Percentiles rank a stretch among this genome's conserved stretches.
phyloP scores from a whole-genome alignment of 2,113 vertebrate species.

The Bos javanicus region DNA sequence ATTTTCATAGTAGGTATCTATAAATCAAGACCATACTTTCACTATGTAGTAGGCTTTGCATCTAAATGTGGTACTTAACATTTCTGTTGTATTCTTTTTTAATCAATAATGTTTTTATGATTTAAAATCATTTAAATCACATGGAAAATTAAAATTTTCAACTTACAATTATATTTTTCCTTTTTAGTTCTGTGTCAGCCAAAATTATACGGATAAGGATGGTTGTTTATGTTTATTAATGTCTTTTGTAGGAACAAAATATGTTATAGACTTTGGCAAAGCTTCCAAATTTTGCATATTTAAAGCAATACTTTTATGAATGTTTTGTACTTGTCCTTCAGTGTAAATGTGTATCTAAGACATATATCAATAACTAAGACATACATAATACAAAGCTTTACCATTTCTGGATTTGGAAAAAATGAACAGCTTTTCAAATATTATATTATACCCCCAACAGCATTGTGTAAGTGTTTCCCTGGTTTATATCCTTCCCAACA shows the following conservation, averaged over 20 bases:
- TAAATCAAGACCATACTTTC: neutral
- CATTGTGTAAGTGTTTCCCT: neutral
- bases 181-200: neutral
- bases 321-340: neutral
- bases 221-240: neutral
- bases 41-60: neutral
- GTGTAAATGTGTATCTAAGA: neutral
- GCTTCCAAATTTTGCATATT: neutral
- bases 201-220: neutral
- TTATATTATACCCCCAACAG: neutral
- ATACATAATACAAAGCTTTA: neutral
- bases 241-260: neutral
- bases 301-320: neutral
- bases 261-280: neutral
- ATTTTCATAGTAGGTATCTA: neutral
- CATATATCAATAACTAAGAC: neutral
- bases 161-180: neutral
- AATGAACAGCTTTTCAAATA: neutral
- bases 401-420: neutral
- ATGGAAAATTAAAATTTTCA: neutral
- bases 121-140: neutral
- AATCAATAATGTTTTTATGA: neutral
- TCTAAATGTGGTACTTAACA: neutral
- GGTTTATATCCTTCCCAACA: neutral
- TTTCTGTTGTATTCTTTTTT: neutral